Evolutionary conservation across 2,113 vertebrate genomes (phyloP).

Genomic region (Suncus etruscus): DNA sequence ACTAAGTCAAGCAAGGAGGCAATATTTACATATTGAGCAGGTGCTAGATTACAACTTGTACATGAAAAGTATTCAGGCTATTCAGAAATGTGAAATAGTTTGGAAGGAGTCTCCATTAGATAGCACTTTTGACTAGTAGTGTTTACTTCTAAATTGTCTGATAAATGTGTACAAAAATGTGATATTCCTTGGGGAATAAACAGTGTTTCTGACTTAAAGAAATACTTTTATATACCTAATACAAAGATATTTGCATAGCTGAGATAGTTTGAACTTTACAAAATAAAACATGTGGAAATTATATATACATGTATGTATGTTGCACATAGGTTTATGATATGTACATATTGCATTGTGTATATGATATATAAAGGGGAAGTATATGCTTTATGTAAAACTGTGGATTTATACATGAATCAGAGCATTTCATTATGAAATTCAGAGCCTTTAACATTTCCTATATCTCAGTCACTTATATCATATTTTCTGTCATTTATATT

Average conservation of each 20-base stretch:
- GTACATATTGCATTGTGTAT: neutral
- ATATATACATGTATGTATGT: neutral
- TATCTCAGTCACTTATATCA: constrained; percentile 53
- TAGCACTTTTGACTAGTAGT: constrained; percentile 11
- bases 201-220: constrained; percentile 38
- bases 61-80: constrained; percentile 2
- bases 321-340: neutral
- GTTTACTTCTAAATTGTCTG: constrained; percentile 47
- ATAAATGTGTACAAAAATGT: constrained; percentile 22
- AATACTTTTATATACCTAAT: constrained; percentile 52
- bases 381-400: neutral
- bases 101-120: neutral
- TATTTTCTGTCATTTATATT: constrained; percentile 67
- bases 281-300: neutral
- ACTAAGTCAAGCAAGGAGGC: neutral
- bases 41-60: neutral
- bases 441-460: constrained; percentile 23
- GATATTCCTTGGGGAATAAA: constrained; percentile 24
- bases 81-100: constrained; percentile 30
- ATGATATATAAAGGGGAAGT: constrained; percentile 22
- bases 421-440: constrained; percentile 21
- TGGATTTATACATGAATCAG: neutral
- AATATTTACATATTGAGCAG: constrained; percentile 40
- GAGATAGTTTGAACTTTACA: constrained; percentile 61
- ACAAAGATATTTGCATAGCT: neutral